Evolutionary conservation across 2,888 invertebrate genomes (phyloP).

Genomic region (Trichogramma evanescens): DNA sequence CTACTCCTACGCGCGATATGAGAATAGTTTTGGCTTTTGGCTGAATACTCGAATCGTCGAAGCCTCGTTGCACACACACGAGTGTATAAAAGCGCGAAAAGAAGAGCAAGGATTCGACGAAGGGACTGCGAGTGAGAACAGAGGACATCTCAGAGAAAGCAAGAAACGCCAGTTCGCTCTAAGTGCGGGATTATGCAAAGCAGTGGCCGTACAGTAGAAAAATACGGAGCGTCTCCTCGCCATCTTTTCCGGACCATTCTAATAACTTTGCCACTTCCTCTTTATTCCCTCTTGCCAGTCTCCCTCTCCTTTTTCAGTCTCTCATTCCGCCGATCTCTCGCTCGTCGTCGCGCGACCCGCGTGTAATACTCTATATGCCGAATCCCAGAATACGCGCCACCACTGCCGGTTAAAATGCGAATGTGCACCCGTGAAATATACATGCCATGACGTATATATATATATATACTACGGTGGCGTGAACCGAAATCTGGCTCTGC

Average conservation of each 20-base stretch:
- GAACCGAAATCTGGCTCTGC: too few relatives aligned
- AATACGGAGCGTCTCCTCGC: conserved; percentile 49
- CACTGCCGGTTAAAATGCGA: neutral
- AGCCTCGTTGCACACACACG: too few relatives aligned
- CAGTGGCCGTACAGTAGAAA: conserved; percentile 49
- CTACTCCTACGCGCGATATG: conserved; percentile 30
- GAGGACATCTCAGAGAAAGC: conserved; percentile 31
- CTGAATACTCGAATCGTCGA: too few relatives aligned
- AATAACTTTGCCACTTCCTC: conserved; percentile 44
- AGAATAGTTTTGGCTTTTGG: conserved; percentile 31
- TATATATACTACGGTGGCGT: too few relatives aligned
- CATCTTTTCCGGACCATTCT: conserved; percentile 50
- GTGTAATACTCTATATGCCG: neutral
- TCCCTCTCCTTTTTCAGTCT: conserved; percentile 20
- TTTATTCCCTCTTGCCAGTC: conserved; percentile 22
- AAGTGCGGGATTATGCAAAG: conserved; percentile 50
- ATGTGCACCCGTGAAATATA: neutral
- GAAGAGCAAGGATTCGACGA: too few relatives aligned
- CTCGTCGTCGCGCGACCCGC: conserved; percentile 4
- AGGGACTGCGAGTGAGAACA: conserved; percentile 21
- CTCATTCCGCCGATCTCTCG: conserved; percentile 7
- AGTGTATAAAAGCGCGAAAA: too few relatives aligned
- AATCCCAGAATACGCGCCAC: too few relatives aligned
- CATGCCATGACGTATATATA: too few relatives aligned
- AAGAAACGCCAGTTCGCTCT: conserved; percentile 38